Evolutionary conservation across 2,113 vertebrate genomes (phyloP), one percentile per base, ranked within the genome.

Genomic region (Semicossyphus pulcher): DNA sequence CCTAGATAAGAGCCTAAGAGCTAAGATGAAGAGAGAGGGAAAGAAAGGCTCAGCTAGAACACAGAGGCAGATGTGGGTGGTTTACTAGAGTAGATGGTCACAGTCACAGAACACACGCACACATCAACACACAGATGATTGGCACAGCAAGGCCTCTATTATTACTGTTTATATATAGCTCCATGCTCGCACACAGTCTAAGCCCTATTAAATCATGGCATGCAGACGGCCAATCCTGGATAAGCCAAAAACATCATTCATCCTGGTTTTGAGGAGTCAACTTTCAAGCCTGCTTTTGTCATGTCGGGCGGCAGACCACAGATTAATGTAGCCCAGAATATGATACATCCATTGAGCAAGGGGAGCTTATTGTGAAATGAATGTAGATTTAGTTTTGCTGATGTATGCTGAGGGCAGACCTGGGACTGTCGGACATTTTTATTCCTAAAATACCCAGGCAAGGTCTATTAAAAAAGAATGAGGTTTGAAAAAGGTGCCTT

Each of bases 81-180:
- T 16, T 47, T 42, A 60, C 20, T 67, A 42, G 39, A 57, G 31
- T 75, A 31, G 42, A 57, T 31, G 31, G 44, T 16, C 16, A 64
- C 23, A 16, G 26, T 42, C 44, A 57, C 32, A 57, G 8, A 51
- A 36, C 15, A 26, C 29, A 45, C 44, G 29, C 52, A 65, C 28
- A 68, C 11, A 70, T 66, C 66, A 70, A 37, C 75, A 60, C 20
- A 51, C 42, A 57, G 29, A 72, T 68, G 31, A 72, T 20, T 36
- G 61, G 69, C 15, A 64, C 34, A 63, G 65, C 16, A 9, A 74
- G 61, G 21, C 12, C 53, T 16, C 68, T 26, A 48, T 76, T 74
- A 82, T 65, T 81, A 52, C n/a, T 15, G 32, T 80, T 67, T 89
- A 81, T 69, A 88, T 80, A 75, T 85, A 90, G 57, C 65, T 67